These are phyloP conservation scores for Pinna nobilis DNA, from an alignment of 1,140 invertebrate genomes.

Conservation along the genomic window DNA sequence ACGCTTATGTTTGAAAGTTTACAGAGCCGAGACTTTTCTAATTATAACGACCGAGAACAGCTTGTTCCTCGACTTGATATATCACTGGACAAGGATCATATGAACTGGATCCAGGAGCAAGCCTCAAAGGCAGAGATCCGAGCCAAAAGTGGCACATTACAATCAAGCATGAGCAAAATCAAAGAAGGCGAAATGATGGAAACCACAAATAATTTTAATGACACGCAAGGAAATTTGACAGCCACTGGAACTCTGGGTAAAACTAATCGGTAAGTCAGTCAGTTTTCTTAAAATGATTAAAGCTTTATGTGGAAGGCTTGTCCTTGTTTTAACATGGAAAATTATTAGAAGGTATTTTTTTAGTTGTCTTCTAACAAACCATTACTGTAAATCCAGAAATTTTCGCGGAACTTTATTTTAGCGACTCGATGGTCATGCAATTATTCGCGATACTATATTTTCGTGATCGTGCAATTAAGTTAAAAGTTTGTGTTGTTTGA, in stretches of 20 bases:
- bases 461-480: no score
- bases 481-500: no score
- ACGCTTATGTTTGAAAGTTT: slow-evolving; percentile 69
- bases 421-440: no score
- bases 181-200: slow-evolving; percentile 43
- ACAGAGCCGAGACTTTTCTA: slow-evolving; percentile 64
- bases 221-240: slow-evolving; percentile 47
- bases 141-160: slow-evolving; percentile 46
- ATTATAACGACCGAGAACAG: slow-evolving; percentile 33
- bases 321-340: not conserved
- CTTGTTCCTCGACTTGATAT: slow-evolving; percentile 69
- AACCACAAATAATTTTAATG: slow-evolving; percentile 42
- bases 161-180: slow-evolving; percentile 45
- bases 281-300: not conserved
- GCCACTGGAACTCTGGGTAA: slow-evolving; percentile 50
- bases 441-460: no score
- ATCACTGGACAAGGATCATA: slow-evolving; percentile 70
- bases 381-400: no score
- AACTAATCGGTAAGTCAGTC: slow-evolving; percentile 46
- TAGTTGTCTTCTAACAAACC: no score
- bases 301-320: not conserved
- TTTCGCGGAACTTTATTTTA: no score
- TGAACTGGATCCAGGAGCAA: slow-evolving; percentile 71
- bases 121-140: slow-evolving; percentile 57
- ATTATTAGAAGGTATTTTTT: no score